phyloP scores from a whole-genome alignment of 2,113 vertebrate genomes.

The Charadrius vociferus region DNA sequence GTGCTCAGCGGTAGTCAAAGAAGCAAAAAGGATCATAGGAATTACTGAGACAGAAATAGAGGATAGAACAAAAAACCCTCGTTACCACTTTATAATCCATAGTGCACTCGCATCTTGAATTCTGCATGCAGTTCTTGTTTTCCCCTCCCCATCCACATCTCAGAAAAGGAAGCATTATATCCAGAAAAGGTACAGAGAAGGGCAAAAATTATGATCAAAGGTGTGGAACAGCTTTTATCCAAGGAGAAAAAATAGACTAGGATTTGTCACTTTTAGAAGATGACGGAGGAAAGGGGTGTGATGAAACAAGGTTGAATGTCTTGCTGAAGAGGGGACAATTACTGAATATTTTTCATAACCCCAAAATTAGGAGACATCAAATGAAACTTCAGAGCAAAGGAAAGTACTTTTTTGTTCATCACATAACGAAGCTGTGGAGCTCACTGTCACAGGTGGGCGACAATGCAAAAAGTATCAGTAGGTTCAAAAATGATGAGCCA shows the following conservation, averaged over 20 bases:
- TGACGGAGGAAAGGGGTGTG: not conserved
- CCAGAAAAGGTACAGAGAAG: not conserved
- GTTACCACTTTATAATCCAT: conserved; percentile 12
- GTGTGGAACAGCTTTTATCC: conserved; percentile 24
- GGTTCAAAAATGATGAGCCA: not conserved
- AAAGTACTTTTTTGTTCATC: not conserved
- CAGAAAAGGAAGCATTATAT: not conserved
- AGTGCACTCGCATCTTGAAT: not conserved
- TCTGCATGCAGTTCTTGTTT: not conserved
- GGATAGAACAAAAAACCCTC: conserved; percentile 21
- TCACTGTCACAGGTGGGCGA: not conserved
- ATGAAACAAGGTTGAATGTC: not conserved
- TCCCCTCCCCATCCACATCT: not conserved
- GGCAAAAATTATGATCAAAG: conserved; percentile 41
- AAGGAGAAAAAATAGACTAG: not conserved
- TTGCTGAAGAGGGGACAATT: not conserved
- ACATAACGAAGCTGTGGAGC: not conserved
- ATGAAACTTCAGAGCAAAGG: not conserved
- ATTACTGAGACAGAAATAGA: conserved; percentile 36
- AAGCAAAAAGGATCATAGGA: conserved; percentile 24
- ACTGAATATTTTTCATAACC: not conserved
- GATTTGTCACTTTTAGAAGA: conserved; percentile 23
- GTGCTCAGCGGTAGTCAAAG: not conserved
- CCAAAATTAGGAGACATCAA: not conserved
- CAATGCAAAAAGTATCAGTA: not conserved